phyloP scores from a whole-genome alignment of 2,797 vertebrate genomes.

The Gymnopithys bicolor region DNA sequence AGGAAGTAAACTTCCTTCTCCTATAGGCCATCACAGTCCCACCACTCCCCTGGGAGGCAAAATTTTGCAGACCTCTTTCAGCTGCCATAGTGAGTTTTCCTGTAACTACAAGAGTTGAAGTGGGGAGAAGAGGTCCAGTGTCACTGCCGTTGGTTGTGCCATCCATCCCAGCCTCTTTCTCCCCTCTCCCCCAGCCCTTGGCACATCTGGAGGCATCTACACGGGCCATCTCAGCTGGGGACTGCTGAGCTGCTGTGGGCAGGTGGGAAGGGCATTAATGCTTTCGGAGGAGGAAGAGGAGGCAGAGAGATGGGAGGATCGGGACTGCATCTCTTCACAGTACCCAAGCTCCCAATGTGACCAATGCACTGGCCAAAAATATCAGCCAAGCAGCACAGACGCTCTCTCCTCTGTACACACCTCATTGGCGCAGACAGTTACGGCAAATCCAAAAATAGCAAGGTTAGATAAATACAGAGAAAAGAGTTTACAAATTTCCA shows the following conservation, averaged over 20 bases:
- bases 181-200: neutral
- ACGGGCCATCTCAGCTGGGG: neutral
- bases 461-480: constrained; percentile 54
- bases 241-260: neutral
- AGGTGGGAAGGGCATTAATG: neutral
- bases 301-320: neutral
- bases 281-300: neutral
- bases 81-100: neutral
- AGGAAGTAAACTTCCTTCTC: neutral
- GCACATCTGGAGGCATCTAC: accelerated
- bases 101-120: neutral
- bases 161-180: neutral
- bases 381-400: neutral
- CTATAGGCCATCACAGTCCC: accelerated
- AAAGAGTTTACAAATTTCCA: constrained; percentile 44
- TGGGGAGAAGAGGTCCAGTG: neutral
- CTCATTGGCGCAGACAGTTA: neutral
- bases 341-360: neutral
- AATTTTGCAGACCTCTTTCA: neutral
- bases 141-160: neutral
- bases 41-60: neutral
- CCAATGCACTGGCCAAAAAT: constrained; percentile 8
- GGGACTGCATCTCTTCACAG: accelerated
- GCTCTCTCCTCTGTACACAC: neutral
- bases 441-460: constrained; percentile 30